These are phyloP conservation scores for Neotragus pygmaeus DNA, from an alignment of 2,113 vertebrate genomes.

Conservation along the genomic window DNA sequence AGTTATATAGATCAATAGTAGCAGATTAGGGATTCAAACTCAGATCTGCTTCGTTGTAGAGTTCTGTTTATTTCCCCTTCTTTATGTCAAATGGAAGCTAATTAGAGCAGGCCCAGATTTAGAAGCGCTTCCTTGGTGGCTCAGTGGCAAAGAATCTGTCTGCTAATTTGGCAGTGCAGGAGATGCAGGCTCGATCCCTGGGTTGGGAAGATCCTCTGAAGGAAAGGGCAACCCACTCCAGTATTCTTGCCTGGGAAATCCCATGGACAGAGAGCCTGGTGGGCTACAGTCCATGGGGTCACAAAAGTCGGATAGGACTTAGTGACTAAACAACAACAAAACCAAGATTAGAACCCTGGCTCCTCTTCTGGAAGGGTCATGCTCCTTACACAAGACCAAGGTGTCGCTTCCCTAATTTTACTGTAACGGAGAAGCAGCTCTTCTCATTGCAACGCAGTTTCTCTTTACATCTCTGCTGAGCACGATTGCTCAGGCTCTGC, in stretches of 20 bases:
- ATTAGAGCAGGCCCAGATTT: not conserved
- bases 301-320: not conserved
- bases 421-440: not conserved
- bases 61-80: not conserved
- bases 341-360: not conserved
- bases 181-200: not conserved
- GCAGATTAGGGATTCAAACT: not conserved
- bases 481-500: accelerated
- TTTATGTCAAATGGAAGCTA: not conserved
- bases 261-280: not conserved
- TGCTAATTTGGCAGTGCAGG: not conserved
- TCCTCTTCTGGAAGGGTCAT: not conserved
- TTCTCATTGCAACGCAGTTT: not conserved
- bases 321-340: not conserved
- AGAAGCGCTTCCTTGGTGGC: not conserved
- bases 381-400: not conserved
- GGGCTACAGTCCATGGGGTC: not conserved
- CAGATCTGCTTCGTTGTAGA: not conserved
- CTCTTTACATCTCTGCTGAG: not conserved
- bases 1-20: not conserved
- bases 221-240: not conserved
- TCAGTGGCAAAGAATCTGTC: not conserved
- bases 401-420: not conserved
- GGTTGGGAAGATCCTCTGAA: not conserved
- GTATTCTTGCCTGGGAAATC: not conserved